phyloP scores from a whole-genome alignment of 2,113 vertebrate genomes.

The Crotalus viridis region DNA sequence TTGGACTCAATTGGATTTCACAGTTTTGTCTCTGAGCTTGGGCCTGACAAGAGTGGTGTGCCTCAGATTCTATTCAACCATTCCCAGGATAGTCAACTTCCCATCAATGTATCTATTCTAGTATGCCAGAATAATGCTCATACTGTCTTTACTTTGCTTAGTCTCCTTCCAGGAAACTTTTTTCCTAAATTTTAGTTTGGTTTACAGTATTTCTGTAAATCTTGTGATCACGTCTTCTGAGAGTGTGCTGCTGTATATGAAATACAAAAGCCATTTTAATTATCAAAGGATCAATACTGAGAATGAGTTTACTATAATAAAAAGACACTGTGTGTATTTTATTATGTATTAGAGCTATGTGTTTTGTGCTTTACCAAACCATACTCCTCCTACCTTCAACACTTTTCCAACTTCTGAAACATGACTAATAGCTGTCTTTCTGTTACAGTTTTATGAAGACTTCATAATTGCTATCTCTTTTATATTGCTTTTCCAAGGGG shows the following conservation, averaged over 20 bases:
- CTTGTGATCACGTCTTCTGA: neutral
- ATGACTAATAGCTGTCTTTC: neutral
- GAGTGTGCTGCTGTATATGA: neutral
- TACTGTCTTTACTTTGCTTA: neutral
- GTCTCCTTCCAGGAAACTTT: neutral
- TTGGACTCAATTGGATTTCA: neutral
- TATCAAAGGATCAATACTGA: neutral
- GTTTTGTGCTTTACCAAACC: neutral
- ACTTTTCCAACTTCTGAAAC: neutral
- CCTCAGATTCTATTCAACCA: neutral
- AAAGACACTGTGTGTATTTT: neutral
- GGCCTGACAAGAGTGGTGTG: neutral
- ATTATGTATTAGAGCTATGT: neutral
- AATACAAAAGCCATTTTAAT: neutral
- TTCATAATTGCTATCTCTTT: rapidly evolving
- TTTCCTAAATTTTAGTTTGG: neutral
- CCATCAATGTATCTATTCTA: neutral
- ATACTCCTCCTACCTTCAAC: neutral
- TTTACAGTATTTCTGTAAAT: neutral
- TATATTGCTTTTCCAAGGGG: neutral
- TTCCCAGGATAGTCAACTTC: neutral
- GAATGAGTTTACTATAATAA: neutral
- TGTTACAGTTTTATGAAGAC: rapidly evolving
- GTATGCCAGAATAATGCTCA: neutral
- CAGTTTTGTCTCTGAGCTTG: neutral